phyloP scores from a whole-genome alignment of 2,797 vertebrate species.

The Pelobates cultripes region DNA sequence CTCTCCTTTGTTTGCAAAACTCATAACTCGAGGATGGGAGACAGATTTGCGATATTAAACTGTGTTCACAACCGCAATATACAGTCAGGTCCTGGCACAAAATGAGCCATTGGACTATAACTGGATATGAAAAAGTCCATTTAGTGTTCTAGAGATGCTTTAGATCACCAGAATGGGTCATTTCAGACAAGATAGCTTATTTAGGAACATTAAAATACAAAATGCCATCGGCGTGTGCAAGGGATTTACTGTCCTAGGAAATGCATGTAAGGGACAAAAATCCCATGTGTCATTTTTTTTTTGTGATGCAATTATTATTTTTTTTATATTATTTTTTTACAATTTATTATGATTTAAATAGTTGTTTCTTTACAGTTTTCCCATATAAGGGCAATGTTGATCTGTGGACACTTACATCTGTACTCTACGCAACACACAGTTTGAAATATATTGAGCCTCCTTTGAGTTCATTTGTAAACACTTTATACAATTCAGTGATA shows the following conservation, averaged over 20 bases:
- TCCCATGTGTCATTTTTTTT: too few species aligned
- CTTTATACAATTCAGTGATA: too few species aligned
- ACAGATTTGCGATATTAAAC: slow-evolving; percentile 29
- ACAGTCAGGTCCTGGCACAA: slow-evolving; percentile 6
- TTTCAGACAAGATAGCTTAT: slow-evolving; percentile 13
- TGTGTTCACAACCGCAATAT: not conserved
- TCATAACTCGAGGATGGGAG: not conserved
- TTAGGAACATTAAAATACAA: slow-evolving; percentile 21
- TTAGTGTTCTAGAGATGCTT: slow-evolving; percentile 18
- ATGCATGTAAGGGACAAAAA: too few species aligned
- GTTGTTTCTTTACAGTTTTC: too few species aligned
- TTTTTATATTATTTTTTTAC: too few species aligned
- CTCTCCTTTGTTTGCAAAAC: not conserved
- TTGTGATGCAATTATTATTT: too few species aligned
- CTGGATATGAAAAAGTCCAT: slow-evolving; percentile 12
- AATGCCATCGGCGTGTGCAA: slow-evolving; percentile 9
- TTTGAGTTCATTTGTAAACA: too few species aligned
- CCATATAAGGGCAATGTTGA: too few species aligned
- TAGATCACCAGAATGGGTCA: slow-evolving; percentile 30
- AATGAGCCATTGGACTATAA: slow-evolving; percentile 22
- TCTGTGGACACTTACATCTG: too few species aligned
- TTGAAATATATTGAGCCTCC: too few species aligned
- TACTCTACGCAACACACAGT: too few species aligned
- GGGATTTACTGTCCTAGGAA: not conserved
- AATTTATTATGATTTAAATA: too few species aligned